phyloP scores from a whole-genome alignment of 2,113 vertebrate species.

The Morone chrysops region DNA sequence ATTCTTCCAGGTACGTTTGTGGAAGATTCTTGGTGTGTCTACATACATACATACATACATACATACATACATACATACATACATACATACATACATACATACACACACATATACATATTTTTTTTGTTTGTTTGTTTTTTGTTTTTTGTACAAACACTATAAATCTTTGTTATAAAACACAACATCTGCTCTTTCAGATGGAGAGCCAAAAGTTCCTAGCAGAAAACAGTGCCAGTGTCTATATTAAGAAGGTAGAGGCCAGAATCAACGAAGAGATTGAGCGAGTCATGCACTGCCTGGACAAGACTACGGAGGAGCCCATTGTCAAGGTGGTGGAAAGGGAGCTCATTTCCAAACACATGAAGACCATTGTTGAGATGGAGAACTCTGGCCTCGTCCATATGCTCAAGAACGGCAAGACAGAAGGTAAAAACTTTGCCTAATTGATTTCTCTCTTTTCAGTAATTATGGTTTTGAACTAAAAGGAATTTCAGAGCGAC shows the following conservation, averaged over 20 bases:
- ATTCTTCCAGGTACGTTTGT: constrained; percentile 93
- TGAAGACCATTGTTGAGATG: constrained; percentile 99
- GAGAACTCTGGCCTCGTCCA: constrained; percentile 98
- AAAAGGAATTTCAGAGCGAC: too few species aligned
- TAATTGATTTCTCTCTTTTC: background rate
- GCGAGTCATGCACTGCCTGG: constrained; percentile 97
- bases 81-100: too few species aligned
- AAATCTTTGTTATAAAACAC: background rate
- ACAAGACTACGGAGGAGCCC: constrained; percentile 97
- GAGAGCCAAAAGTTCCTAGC: constrained; percentile 99
- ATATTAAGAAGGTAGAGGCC: constrained; percentile 99
- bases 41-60: background rate
- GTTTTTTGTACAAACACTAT: too few species aligned
- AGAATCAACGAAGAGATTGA: constrained; percentile 99
- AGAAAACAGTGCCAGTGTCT: constrained; percentile 98
- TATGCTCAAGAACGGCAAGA: constrained; percentile 98
- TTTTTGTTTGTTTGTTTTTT: too few species aligned
- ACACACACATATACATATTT: too few species aligned
- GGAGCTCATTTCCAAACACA: constrained; percentile 98
- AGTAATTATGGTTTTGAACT: background rate
- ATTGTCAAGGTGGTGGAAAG: constrained; percentile 98
- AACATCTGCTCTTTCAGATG: constrained; percentile 85
- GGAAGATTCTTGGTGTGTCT: background rate
- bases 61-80: too few species aligned
- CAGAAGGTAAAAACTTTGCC: constrained; percentile 87